Evolutionary conservation across 1,140 invertebrate species (phyloP).

Genomic region (Hyphantria cunea): DNA sequence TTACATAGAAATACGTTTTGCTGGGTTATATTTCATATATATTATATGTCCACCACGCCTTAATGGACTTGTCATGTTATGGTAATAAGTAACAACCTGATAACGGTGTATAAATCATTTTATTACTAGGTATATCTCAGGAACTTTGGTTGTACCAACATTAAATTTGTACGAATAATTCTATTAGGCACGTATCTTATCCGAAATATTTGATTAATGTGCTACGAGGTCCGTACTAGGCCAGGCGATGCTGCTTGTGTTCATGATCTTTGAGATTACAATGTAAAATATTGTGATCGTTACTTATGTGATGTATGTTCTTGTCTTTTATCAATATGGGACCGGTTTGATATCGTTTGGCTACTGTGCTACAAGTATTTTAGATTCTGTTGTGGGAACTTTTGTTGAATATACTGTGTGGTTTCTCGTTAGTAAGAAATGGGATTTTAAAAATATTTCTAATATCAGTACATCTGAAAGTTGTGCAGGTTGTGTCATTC

Average conservation of each 20-base stretch:
- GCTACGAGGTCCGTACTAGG: conserved; percentile 29
- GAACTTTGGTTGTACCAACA: conserved; percentile 43
- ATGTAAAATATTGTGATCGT: conserved; percentile 57
- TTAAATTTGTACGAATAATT: conserved; percentile 47
- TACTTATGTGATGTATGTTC: conserved; percentile 37
- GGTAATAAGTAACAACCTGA: conserved; percentile 62
- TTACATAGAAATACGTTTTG: conserved; percentile 40
- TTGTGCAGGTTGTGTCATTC: too few relatives aligned
- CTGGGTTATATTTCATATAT: conserved; percentile 47
- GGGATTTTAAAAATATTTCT: too few relatives aligned
- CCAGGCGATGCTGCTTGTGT: conserved; percentile 11
- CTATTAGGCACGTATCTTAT: conserved; percentile 50
- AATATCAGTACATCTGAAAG: too few relatives aligned
- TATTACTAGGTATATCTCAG: conserved; percentile 50
- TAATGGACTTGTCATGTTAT: conserved; percentile 81
- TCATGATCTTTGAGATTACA: conserved; percentile 55
- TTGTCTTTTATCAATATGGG: conserved; percentile 49
- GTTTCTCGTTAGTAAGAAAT: too few relatives aligned
- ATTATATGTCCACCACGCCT: conserved; percentile 53
- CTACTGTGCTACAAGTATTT: conserved; percentile 38
- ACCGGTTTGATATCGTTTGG: conserved; percentile 29
- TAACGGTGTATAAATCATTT: conserved; percentile 65
- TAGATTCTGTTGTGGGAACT: conserved; percentile 3
- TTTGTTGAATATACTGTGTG: too few relatives aligned
- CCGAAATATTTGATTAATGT: conserved; percentile 69